Conservation (phyloP, 37 sponge, comb jelly and placozoan genomes). For the Dysidea cf. avara region DNA sequence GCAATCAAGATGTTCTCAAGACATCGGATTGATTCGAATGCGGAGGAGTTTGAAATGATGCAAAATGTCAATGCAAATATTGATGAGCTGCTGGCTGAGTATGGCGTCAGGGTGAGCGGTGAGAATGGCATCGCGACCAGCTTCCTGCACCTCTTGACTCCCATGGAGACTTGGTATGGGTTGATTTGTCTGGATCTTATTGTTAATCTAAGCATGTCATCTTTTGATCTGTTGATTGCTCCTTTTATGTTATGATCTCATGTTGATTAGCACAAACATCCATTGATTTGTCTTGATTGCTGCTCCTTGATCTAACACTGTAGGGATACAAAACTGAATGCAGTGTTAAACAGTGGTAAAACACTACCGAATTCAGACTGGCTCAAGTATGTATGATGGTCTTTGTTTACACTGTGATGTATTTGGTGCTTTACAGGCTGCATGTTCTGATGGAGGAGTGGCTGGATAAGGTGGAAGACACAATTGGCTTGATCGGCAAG, state of each 20-base stretch:
- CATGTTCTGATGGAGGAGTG: conserved; percentile 24
- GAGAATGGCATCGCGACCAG: conserved; percentile 88
- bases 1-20: conserved; percentile 65
- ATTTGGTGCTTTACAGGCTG: not conserved
- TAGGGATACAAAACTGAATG: conserved; percentile 51
- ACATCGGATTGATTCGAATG: conserved; percentile 26
- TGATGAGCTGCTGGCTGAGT: conserved; percentile 13
- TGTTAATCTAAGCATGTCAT: too few relatives aligned
- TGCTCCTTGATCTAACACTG: not conserved
- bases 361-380: conserved; percentile 46
- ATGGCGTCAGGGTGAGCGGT: conserved; percentile 55
- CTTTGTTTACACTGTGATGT: not conserved
- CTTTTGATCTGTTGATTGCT: too few relatives aligned
- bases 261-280: too few relatives aligned
- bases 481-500: conserved; percentile 26
- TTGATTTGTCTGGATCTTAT: not conserved
- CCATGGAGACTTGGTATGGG: conserved; percentile 77
- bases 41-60: conserved; percentile 33
- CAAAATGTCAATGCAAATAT: conserved; percentile 19
- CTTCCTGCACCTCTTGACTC: conserved; percentile 63
- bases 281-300: too few relatives aligned
- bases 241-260: too few relatives aligned
- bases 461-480: conserved; percentile 12
- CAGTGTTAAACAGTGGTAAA: conserved; percentile 4
- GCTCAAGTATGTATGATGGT: conserved; percentile 45